These are phyloP conservation scores for Neoascia interrupta DNA, from an alignment of 2,888 invertebrate species.

Conservation along the genomic window DNA sequence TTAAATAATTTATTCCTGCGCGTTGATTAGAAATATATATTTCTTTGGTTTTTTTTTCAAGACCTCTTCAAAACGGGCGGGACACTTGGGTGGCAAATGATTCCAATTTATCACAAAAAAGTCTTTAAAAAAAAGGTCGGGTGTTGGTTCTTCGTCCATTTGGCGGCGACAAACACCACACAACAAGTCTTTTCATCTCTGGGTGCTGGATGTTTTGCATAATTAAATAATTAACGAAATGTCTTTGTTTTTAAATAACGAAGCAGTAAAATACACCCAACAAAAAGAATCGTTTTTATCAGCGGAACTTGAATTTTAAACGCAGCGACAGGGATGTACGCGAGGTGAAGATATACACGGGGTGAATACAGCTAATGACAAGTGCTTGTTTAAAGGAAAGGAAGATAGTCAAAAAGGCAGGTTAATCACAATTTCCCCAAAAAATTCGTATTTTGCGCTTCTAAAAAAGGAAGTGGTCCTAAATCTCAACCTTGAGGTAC, in stretches of 20 bases:
- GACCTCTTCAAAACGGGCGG: slow-evolving; percentile 12
- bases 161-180: too few species aligned
- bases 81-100: slow-evolving; percentile 68
- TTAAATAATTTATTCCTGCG: slow-evolving; percentile 59
- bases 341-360: too few species aligned
- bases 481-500: too few species aligned
- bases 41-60: slow-evolving; percentile 14
- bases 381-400: too few species aligned
- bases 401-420: too few species aligned
- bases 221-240: slow-evolving; percentile 68
- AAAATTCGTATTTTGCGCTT: too few species aligned
- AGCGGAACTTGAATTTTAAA: slow-evolving; percentile 46
- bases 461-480: too few species aligned
- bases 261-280: neutral
- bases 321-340: slow-evolving; percentile 40
- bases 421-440: too few species aligned
- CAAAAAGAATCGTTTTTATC: slow-evolving; percentile 44
- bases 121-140: slow-evolving; percentile 15
- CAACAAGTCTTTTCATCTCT: slow-evolving; percentile 21
- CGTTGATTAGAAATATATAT: slow-evolving; percentile 63
- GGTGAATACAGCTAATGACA: too few species aligned
- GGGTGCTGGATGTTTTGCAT: slow-evolving; percentile 53
- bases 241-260: slow-evolving; percentile 63
- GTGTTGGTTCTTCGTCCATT: too few species aligned
- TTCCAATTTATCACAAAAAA: slow-evolving; percentile 62